phyloP scores from a whole-genome alignment of 2,113 vertebrate species.

The Pomatostomus ruficeps region DNA sequence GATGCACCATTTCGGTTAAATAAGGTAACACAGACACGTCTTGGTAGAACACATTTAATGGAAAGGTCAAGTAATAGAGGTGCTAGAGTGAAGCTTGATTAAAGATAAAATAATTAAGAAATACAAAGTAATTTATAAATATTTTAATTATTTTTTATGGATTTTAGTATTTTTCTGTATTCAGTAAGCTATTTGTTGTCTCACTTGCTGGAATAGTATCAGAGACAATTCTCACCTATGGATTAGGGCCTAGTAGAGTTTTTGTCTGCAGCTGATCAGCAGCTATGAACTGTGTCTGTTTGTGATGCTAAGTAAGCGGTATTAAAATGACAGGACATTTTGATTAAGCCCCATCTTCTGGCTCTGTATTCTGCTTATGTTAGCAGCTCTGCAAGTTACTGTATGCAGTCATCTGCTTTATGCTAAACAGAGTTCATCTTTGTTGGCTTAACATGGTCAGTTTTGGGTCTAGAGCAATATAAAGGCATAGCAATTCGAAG shows the following conservation, averaged over 20 bases:
- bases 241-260: not conserved
- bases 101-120: not conserved
- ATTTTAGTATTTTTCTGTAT: not conserved
- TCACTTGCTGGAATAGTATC: not conserved
- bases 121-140: rapidly evolving
- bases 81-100: not conserved
- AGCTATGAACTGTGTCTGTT: not conserved
- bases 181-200: not conserved
- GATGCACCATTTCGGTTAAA: slow-evolving; percentile 79
- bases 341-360: not conserved
- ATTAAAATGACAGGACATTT: not conserved
- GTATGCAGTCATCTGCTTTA: not conserved
- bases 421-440: not conserved
- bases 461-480: not conserved
- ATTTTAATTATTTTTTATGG: not conserved
- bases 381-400: not conserved
- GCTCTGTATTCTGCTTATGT: not conserved
- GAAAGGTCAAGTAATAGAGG: not conserved
- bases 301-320: not conserved
- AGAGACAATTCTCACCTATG: not conserved
- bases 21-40: slow-evolving; percentile 57
- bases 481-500: not conserved
- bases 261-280: not conserved
- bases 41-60: not conserved
- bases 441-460: not conserved